Evolutionary conservation across 2,888 invertebrate genomes (phyloP).

Genomic region (Hypomecis atomaria): DNA sequence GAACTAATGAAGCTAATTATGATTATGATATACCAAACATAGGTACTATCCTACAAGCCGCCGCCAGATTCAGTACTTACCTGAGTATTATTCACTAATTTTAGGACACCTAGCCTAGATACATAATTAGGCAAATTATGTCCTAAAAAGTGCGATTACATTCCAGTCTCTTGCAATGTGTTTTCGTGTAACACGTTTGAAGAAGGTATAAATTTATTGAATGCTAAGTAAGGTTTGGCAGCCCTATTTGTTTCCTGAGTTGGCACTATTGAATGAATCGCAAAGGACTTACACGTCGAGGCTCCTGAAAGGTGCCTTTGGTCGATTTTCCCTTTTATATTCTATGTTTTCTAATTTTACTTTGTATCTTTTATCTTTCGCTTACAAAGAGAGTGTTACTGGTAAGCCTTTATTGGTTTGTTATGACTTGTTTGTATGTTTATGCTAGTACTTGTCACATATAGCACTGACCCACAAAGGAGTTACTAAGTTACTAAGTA

Average conservation of each 20-base stretch:
- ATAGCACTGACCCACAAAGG: background rate
- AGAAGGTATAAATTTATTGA: background rate
- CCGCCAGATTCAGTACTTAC: too few species aligned
- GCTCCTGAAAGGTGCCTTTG: background rate
- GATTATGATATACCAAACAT: too few species aligned
- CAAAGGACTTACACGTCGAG: background rate
- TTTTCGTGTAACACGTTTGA: too few species aligned
- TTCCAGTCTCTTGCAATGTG: too few species aligned
- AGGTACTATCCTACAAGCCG: too few species aligned
- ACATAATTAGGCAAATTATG: too few species aligned
- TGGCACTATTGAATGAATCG: slow-evolving; percentile 7
- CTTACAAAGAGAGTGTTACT: slow-evolving; percentile 50
- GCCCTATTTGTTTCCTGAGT: slow-evolving; percentile 13
- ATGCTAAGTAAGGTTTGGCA: background rate
- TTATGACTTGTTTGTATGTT: slow-evolving; percentile 40
- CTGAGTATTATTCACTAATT: too few species aligned
- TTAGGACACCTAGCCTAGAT: too few species aligned
- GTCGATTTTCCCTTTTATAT: slow-evolving; percentile 5
- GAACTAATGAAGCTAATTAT: too few species aligned
- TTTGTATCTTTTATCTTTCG: slow-evolving; percentile 36
- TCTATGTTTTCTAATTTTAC: slow-evolving; percentile 17
- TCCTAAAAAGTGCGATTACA: too few species aligned
- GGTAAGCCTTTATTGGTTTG: slow-evolving; percentile 49
- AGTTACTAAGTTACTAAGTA: too few species aligned
- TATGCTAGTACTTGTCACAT: background rate